Evolutionary conservation across 2,888 invertebrate genomes (phyloP).

Genomic region (Oscheius myriophilus): DNA sequence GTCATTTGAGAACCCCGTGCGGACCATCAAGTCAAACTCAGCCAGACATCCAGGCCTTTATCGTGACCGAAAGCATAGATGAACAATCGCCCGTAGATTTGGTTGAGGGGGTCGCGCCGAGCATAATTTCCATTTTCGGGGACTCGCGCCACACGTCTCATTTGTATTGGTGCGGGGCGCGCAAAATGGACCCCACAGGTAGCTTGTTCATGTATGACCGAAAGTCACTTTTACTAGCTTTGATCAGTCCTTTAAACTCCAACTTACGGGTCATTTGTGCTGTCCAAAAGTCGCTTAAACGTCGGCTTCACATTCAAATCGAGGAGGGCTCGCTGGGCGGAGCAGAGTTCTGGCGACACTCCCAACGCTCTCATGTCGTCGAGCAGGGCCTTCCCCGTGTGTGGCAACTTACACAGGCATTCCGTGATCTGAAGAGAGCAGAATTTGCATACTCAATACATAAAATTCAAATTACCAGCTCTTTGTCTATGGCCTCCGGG

Average conservation of each 20-base stretch:
- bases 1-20: too few relatives aligned
- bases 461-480: slow-evolving; percentile 13
- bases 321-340: slow-evolving; percentile 38
- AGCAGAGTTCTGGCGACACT: slow-evolving; percentile 37
- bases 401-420: slow-evolving; percentile 38
- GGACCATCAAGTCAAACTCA: too few relatives aligned
- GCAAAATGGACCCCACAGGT: too few relatives aligned
- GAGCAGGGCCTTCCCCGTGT: slow-evolving; percentile 43
- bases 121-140: too few relatives aligned
- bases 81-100: too few relatives aligned
- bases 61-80: too few relatives aligned
- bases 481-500: slow-evolving; percentile 8
- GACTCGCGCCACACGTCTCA: too few relatives aligned
- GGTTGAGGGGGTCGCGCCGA: too few relatives aligned
- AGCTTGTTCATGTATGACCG: too few relatives aligned
- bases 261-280: slow-evolving; percentile 40
- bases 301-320: slow-evolving; percentile 46
- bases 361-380: slow-evolving; percentile 33
- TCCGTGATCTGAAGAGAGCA: slow-evolving; percentile 32
- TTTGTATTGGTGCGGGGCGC: too few relatives aligned
- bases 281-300: slow-evolving; percentile 44
- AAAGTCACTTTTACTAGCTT: too few relatives aligned
- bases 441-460: background rate
- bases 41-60: too few relatives aligned
- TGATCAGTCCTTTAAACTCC: background rate